Conservation (phyloP, 2,888 invertebrate species). For the Fragum whitleyi region DNA sequence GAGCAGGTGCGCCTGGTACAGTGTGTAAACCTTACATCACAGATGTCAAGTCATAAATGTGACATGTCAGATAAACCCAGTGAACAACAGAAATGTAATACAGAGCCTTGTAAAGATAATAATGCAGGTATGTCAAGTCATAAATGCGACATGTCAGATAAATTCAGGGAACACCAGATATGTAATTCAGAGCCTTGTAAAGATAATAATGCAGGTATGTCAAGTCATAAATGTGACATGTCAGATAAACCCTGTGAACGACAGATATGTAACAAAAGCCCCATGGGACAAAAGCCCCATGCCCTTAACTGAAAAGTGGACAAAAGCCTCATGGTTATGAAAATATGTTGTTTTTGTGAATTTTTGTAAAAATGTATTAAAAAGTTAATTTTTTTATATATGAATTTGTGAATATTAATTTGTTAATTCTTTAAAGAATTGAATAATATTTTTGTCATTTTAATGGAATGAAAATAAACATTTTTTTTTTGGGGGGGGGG, state of each 20-base stretch:
- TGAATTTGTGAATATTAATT: too few relatives aligned
- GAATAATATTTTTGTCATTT: too few relatives aligned
- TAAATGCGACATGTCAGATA: conserved; percentile 78
- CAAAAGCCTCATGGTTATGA: too few relatives aligned
- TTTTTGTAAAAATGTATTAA: too few relatives aligned
- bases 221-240: conserved; percentile 78
- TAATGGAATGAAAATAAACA: too few relatives aligned
- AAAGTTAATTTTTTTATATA: too few relatives aligned
- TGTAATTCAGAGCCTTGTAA: conserved; percentile 83
- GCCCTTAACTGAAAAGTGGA: too few relatives aligned
- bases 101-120: conserved; percentile 79
- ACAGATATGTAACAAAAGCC: conserved; percentile 83
- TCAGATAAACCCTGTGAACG: conserved; percentile 78
- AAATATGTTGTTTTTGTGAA: too few relatives aligned
- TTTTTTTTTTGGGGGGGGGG: too few relatives aligned
- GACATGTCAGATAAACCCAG: conserved; percentile 76
- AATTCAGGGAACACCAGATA: conserved; percentile 80
- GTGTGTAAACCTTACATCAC: conserved; percentile 84
- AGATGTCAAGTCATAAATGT: conserved; percentile 81
- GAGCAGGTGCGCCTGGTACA: conserved; percentile 85
- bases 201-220: conserved; percentile 69
- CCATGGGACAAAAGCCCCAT: too few relatives aligned
- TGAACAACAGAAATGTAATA: conserved; percentile 82
- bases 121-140: conserved; percentile 71
- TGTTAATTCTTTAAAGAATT: too few relatives aligned